Conservation (phyloP, 2,113 vertebrate species). For the Onychostruthus taczanowskii region DNA sequence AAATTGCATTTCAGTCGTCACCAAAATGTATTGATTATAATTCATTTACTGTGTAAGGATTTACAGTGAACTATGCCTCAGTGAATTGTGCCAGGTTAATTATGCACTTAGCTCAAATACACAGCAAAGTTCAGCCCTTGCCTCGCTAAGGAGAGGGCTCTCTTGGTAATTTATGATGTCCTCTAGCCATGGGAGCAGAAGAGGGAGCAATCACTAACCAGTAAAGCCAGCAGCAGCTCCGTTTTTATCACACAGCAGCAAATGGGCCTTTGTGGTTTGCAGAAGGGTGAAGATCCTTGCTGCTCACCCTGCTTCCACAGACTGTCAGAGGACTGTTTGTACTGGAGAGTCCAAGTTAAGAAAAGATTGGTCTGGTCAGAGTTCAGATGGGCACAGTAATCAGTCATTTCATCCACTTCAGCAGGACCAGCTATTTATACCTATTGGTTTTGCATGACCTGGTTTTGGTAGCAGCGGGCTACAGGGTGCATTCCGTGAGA, state of each 20-base stretch:
- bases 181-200: neutral
- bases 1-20: neutral
- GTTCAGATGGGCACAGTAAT: neutral
- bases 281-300: neutral
- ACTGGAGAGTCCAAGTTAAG: neutral
- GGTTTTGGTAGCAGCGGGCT: neutral
- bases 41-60: neutral
- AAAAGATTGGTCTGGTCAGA: neutral
- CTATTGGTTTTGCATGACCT: neutral
- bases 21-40: conserved; percentile 9
- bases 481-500: neutral
- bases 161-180: neutral
- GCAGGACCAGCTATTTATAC: neutral
- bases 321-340: neutral
- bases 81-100: neutral
- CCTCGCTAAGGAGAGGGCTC: neutral
- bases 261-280: neutral
- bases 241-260: neutral
- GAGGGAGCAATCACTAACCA: neutral
- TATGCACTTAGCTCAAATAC: neutral
- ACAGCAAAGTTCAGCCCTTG: neutral
- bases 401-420: neutral
- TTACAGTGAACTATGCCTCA: conserved; percentile 1
- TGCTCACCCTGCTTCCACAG: neutral
- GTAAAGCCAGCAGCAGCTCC: neutral